Evolutionary conservation across 2,888 invertebrate species (phyloP).

Genomic region (Melanostoma mellinum): DNA sequence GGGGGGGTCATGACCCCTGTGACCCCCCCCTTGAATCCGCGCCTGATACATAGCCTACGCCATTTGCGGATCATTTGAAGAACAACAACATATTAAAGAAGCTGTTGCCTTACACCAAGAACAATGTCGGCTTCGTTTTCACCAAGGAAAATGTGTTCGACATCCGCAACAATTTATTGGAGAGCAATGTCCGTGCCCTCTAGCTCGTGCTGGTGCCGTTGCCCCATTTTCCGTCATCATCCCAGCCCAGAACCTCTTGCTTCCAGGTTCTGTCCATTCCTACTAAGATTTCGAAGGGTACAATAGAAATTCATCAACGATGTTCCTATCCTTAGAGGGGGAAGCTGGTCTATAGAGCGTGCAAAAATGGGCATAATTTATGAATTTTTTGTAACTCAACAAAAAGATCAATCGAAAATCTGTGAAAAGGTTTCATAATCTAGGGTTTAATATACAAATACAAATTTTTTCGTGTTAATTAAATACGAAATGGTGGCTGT

Average conservation of each 20-base stretch:
- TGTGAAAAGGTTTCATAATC: too few species aligned
- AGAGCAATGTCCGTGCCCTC: constrained; percentile 99
- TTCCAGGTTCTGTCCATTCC: constrained; percentile 99
- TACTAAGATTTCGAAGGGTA: constrained; percentile 99
- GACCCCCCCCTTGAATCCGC: too few species aligned
- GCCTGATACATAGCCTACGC: too few species aligned
- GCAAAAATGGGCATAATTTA: too few species aligned
- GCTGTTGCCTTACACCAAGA: constrained; percentile 96
- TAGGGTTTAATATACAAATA: too few species aligned
- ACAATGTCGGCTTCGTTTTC: constrained; percentile 99
- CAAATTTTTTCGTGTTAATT: too few species aligned
- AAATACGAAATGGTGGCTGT: too few species aligned
- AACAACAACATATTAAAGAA: constrained; percentile 97
- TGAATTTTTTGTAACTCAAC: too few species aligned
- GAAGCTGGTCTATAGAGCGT: too few species aligned
- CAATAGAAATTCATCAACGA: constrained; percentile 99
- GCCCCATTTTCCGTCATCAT: constrained; percentile 98
- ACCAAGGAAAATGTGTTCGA: constrained; percentile 97
- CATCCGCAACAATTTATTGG: constrained; percentile 93
- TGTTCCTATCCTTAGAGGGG: constrained; percentile 94
- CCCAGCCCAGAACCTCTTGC: constrained; percentile 99
- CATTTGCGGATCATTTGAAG: constrained; percentile 97
- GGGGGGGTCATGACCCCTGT: too few species aligned
- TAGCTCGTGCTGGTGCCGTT: constrained; percentile 97
- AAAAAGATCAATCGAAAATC: too few species aligned